phyloP scores from a whole-genome alignment of 2,797 vertebrate species.

The Chromobotia macracanthus region DNA sequence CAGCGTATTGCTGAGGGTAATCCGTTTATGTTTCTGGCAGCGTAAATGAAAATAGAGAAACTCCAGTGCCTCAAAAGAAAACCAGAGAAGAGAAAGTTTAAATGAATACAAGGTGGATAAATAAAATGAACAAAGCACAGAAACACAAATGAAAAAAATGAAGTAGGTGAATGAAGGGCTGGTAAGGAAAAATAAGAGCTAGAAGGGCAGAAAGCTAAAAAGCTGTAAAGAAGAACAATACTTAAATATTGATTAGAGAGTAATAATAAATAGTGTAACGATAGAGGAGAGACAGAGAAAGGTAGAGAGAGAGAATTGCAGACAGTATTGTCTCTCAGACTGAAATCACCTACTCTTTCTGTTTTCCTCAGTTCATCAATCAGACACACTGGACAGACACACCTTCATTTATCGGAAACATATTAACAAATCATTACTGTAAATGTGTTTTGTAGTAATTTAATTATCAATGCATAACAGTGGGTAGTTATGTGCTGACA shows the following conservation, averaged over 20 bases:
- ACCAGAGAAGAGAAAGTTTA: too few species aligned
- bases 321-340: slow-evolving; percentile 46
- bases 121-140: too few species aligned
- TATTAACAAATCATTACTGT: slow-evolving; percentile 60
- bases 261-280: not conserved
- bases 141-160: too few species aligned
- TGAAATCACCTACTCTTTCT: slow-evolving; percentile 64
- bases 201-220: not conserved
- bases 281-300: slow-evolving; percentile 7
- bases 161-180: too few species aligned
- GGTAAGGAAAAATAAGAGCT: too few species aligned
- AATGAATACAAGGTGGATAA: too few species aligned
- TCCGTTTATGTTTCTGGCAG: too few species aligned
- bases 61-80: too few species aligned
- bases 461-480: slow-evolving; percentile 50
- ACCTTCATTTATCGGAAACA: slow-evolving; percentile 61
- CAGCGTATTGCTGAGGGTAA: too few species aligned
- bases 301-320: slow-evolving; percentile 9
- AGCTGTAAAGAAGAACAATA: not conserved
- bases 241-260: too few species aligned
- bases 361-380: slow-evolving; percentile 32
- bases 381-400: slow-evolving; percentile 41
- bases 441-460: slow-evolving; percentile 62
- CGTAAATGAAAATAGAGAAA: too few species aligned
- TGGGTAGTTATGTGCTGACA: slow-evolving; percentile 54